Evolutionary conservation across 2,113 vertebrate genomes (phyloP).

Genomic region (Sander lucioperca): DNA sequence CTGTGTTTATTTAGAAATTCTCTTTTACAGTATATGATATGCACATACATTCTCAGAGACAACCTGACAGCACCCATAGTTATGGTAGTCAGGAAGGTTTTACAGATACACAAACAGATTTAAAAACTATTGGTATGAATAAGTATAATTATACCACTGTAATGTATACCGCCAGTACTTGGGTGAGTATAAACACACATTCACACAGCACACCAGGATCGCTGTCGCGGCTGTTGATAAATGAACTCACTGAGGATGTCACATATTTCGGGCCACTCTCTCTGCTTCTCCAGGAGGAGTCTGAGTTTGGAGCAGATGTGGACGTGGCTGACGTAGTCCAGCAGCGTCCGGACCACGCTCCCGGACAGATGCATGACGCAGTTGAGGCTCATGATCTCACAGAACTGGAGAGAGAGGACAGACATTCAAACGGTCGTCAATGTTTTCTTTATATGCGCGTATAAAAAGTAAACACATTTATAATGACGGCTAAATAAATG

Average conservation of each 20-base stretch:
- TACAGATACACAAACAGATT: background rate
- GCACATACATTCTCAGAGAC: no score
- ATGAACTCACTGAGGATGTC: constrained; percentile 84
- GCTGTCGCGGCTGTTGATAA: no score
- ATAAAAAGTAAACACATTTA: background rate
- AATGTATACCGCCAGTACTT: background rate
- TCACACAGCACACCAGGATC: background rate
- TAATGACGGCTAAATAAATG: background rate
- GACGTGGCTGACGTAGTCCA: constrained; percentile 88
- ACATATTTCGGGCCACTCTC: constrained; percentile 87
- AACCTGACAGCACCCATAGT: no score
- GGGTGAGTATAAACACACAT: background rate
- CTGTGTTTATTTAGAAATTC: no score
- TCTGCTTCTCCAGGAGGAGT: constrained; percentile 83
- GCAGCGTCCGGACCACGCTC: constrained; percentile 82
- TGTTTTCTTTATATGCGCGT: background rate
- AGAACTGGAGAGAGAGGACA: constrained; percentile 81
- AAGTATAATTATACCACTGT: constrained; percentile 4
- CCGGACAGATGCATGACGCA: constrained; percentile 88
- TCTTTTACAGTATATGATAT: no score
- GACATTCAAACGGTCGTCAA: background rate
- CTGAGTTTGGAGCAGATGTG: constrained; percentile 87
- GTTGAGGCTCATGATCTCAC: constrained; percentile 89
- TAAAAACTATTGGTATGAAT: constrained; percentile 5
- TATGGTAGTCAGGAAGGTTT: no score